Conservation (phyloP, 2,113 vertebrate genomes). For the Pseudopipra pipra region DNA sequence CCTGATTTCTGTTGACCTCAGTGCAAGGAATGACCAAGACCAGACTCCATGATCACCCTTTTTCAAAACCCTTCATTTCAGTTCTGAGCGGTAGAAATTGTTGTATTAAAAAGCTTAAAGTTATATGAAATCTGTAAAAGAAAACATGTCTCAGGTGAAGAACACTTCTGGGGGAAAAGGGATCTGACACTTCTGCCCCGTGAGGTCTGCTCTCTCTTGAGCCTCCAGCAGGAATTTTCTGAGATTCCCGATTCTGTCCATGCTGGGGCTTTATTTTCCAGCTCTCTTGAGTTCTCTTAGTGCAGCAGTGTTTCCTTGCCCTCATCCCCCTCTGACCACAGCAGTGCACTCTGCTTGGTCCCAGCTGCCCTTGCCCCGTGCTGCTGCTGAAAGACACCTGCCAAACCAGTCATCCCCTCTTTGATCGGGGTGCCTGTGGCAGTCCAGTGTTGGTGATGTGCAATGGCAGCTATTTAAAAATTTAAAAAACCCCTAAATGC, state of each 20-base stretch:
- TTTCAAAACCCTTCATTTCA: not conserved
- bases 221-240: not conserved
- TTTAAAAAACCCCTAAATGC: not conserved
- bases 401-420: not conserved
- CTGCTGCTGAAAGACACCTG: not conserved
- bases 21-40: not conserved
- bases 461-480: not conserved
- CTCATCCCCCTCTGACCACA: rapidly evolving
- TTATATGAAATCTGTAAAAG: not conserved
- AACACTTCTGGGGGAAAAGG: not conserved
- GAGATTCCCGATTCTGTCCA: not conserved
- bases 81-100: not conserved
- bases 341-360: rapidly evolving
- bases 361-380: not conserved
- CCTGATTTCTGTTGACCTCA: not conserved
- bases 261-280: not conserved
- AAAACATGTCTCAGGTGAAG: rapidly evolving
- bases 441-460: not conserved
- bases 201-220: rapidly evolving
- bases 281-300: not conserved
- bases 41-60: not conserved
- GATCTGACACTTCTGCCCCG: not conserved
- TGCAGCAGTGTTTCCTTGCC: not conserved
- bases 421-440: not conserved
- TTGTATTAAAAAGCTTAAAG: not conserved